A percentile compares a stretch with the other conserved stretches of the same genome.
phyloP scores from a whole-genome alignment of 2,888 invertebrate genomes.

The Stegophylla sp. region DNA sequence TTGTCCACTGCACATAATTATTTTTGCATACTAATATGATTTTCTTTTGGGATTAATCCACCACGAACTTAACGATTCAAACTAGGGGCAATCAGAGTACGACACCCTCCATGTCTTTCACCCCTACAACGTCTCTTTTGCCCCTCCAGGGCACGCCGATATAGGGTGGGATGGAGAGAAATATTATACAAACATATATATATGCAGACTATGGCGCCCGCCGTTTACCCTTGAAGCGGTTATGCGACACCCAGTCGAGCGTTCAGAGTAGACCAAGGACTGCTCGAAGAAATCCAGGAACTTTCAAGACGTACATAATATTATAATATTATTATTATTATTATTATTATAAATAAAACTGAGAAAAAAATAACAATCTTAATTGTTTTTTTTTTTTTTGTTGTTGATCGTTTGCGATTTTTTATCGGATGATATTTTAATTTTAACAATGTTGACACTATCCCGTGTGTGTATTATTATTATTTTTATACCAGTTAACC shows the following conservation, averaged over 20 bases:
- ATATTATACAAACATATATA: too few relatives aligned
- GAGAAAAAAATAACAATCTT: conserved; percentile 24
- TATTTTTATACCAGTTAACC: conserved; percentile 16
- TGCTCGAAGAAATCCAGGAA: conserved; percentile 51
- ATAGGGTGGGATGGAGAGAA: conserved; percentile 5
- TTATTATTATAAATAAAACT: conserved; percentile 10
- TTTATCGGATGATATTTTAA: background rate
- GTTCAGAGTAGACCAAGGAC: conserved; percentile 52
- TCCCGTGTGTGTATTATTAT: background rate
- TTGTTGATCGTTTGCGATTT: conserved; percentile 14
- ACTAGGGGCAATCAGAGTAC: too few relatives aligned
- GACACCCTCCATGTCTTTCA: too few relatives aligned
- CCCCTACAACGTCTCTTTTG: too few relatives aligned
- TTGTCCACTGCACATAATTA: too few relatives aligned
- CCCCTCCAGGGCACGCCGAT: background rate
- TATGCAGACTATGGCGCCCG: too few relatives aligned
- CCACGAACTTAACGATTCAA: too few relatives aligned
- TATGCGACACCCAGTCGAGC: conserved; percentile 37
- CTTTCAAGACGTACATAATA: too few relatives aligned
- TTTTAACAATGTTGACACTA: conserved; percentile 1
- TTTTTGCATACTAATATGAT: too few relatives aligned
- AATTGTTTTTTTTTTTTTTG: conserved; percentile 46
- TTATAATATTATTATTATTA: too few relatives aligned
- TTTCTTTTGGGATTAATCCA: too few relatives aligned
- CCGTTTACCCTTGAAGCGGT: conserved; percentile 38